A percentile compares a stretch with the other conserved stretches of the same genome.
Conservation (phyloP, 2,113 vertebrate species). For the Perccottus glenii region DNA sequence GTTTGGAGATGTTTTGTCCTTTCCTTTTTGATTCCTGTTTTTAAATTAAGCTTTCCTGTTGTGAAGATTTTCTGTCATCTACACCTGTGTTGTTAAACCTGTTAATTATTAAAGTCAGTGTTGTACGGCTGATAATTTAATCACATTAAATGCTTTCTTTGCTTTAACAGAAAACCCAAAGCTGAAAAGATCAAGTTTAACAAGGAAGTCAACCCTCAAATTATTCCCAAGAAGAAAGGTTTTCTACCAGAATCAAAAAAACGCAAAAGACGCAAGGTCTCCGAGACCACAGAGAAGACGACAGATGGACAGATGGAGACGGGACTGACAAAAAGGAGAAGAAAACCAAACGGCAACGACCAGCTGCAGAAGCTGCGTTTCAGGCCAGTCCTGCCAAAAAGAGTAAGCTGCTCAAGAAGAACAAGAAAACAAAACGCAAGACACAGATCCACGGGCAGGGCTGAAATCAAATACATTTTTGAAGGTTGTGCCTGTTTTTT, state of each 20-base stretch:
- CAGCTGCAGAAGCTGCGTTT: constrained; percentile 14
- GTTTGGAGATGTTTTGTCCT: no score
- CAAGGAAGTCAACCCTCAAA: constrained; percentile 24
- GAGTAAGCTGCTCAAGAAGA: constrained; percentile 58
- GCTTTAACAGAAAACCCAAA: constrained; percentile 82
- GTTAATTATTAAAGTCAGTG: no score
- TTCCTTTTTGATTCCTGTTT: no score
- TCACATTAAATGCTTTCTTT: neutral
- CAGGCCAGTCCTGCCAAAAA: constrained; percentile 70
- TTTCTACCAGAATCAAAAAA: constrained; percentile 94
- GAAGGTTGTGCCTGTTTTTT: no score
- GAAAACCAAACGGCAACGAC: constrained; percentile 65
- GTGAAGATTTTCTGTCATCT: no score
- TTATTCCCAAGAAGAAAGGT: constrained; percentile 83
- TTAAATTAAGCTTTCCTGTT: no score
- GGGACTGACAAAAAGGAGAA: constrained; percentile 58
- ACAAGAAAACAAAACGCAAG: constrained; percentile 60
- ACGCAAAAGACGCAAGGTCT: constrained; percentile 83
- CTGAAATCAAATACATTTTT: no score
- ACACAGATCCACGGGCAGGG: neutral
- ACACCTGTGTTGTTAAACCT: no score
- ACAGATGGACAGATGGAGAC: constrained; percentile 52
- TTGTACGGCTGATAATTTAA: no score
- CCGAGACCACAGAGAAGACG: constrained; percentile 20
- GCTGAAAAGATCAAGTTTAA: constrained; percentile 76